These are phyloP conservation scores for Luehdorfia chinensis DNA, from an alignment of 1,140 invertebrate species.

Conservation along the genomic window DNA sequence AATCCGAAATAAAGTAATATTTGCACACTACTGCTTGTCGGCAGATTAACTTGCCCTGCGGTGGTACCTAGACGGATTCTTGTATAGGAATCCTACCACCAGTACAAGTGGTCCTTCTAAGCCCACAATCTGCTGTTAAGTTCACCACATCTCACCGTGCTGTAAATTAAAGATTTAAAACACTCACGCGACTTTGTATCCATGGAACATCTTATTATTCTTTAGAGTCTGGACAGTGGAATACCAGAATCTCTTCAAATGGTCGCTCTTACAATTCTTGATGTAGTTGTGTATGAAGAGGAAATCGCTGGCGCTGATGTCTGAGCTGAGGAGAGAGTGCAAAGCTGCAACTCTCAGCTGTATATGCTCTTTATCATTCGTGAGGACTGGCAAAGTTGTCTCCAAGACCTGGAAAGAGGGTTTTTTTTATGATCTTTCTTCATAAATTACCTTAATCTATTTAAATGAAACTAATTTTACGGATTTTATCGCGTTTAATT, in stretches of 20 bases:
- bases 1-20: too few relatives aligned
- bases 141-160: too few relatives aligned
- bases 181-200: constrained; percentile 55
- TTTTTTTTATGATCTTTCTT: constrained; percentile 6
- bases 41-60: too few relatives aligned
- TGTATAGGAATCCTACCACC: too few relatives aligned
- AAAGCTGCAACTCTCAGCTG: constrained; percentile 82
- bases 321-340: constrained; percentile 79
- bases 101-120: too few relatives aligned
- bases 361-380: constrained; percentile 81
- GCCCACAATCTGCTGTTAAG: too few relatives aligned
- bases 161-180: constrained; percentile 7
- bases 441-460: too few relatives aligned
- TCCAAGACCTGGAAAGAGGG: constrained; percentile 47
- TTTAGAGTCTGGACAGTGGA: constrained; percentile 84
- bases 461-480: too few relatives aligned
- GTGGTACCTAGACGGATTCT: too few relatives aligned
- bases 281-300: constrained; percentile 84
- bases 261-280: constrained; percentile 78
- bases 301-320: constrained; percentile 80
- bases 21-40: too few relatives aligned
- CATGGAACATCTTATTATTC: constrained; percentile 67
- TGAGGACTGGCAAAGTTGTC: constrained; percentile 81
- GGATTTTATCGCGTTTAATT: too few relatives aligned
- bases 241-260: constrained; percentile 85